Conservation (phyloP, 2,888 invertebrate genomes). For the Lagria hirta region DNA sequence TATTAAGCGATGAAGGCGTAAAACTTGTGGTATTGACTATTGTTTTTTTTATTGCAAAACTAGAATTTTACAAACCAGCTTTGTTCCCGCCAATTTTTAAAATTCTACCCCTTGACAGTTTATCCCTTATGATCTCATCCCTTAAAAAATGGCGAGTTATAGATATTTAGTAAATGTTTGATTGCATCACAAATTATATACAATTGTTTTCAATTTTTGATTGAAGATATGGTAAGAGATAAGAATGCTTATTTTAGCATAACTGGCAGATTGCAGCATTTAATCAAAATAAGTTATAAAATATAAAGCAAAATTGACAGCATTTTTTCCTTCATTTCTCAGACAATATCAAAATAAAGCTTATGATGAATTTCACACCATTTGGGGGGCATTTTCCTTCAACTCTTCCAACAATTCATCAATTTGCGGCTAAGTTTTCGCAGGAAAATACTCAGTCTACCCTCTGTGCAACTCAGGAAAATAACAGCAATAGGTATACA, state of each 20-base stretch:
- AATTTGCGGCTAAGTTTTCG: constrained; percentile 75
- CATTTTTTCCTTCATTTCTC: constrained; percentile 7
- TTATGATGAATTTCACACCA: constrained; percentile 80
- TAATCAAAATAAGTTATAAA: background rate
- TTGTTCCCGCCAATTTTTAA: constrained; percentile 36
- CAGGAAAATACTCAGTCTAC: constrained; percentile 48
- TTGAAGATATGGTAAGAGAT: constrained; percentile 22
- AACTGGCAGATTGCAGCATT: background rate
- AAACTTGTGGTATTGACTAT: no score
- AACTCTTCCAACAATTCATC: constrained; percentile 78
- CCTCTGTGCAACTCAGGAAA: constrained; percentile 38
- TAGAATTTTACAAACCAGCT: no score
- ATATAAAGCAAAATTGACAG: no score
- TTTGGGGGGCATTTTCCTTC: constrained; percentile 80
- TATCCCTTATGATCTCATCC: constrained; percentile 29
- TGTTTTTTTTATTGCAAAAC: no score
- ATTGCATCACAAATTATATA: constrained; percentile 9
- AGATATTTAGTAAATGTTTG: constrained; percentile 32
- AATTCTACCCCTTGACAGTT: no score
- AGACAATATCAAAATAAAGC: constrained; percentile 31
- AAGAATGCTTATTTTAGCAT: background rate
- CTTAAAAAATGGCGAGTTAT: constrained; percentile 35
- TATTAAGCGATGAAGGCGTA: no score
- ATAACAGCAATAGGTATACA: constrained; percentile 47
- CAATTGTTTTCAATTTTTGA: constrained; percentile 13